Evolutionary conservation across 2,797 vertebrate genomes (phyloP), one percentile per base, ranked within the genome.

Genomic region (Yasuhikotakia modesta): DNA sequence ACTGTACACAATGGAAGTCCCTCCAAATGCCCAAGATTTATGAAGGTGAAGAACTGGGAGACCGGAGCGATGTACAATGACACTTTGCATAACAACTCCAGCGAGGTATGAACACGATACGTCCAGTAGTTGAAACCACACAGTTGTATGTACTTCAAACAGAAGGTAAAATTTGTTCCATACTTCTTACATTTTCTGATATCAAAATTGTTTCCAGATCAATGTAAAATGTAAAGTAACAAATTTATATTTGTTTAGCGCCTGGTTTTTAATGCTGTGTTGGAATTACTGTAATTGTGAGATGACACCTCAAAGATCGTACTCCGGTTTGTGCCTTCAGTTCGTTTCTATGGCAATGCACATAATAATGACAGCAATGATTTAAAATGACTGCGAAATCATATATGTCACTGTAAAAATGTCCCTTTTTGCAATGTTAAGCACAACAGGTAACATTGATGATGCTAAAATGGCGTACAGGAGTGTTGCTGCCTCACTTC

Each of bases 41-140:
- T 97, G 82, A 98, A 97, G 85, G 90, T 98, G 87, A 97, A 93
- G 90, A 99, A 99, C 90, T 98, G 95, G 96, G 97, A 99, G 89
- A 97, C 92, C 0, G 95, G 95, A 0, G 90, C 90, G 0, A 67
- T 96, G 77, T 94, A 96, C 83, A 96, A 87, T 0, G 98, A 99
- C 85, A 96, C 94, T 0, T 91, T 99, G 67, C 95, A 98, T 85
- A 93, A 96, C 55, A 94, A 91, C 86, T 93, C 94, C 8, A 91
- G 93, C 0, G 90, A 95, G 94, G 96, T 98, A 89, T 48, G 21
- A 46, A 19, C 4, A 24, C 22, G 11, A 61, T 11, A 7, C 7
- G 39, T 24, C 14, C 22, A 30, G 16, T 46, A 43, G 39, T 2
- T 14, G 10, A 21, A 48, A 50, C 12, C 27, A 50, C 27, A 50